phyloP scores from a whole-genome alignment of 1,140 invertebrate species.

The Pogonus chalceus region DNA sequence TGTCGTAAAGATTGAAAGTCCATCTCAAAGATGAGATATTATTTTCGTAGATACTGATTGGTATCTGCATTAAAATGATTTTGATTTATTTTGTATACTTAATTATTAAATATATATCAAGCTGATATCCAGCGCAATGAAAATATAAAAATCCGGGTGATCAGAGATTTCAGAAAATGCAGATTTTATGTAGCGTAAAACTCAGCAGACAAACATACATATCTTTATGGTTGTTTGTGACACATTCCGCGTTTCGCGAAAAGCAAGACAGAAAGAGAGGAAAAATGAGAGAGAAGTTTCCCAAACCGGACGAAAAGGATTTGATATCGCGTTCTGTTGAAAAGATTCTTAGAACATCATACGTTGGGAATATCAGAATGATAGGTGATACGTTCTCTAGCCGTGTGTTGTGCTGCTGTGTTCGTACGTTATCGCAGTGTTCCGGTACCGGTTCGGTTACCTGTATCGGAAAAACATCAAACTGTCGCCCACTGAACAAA shows the following conservation, averaged over 20 bases:
- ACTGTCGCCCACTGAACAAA: not conserved
- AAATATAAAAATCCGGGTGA: not conserved
- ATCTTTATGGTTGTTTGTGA: conserved; percentile 2
- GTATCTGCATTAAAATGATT: too few relatives aligned
- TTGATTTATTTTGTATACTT: too few relatives aligned
- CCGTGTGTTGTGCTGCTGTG: not conserved
- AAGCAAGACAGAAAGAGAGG: not conserved
- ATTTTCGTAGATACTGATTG: too few relatives aligned
- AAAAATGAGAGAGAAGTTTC: not conserved
- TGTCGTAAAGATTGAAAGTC: too few relatives aligned
- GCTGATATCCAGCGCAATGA: not conserved
- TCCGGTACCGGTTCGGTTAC: not conserved
- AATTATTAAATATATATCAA: too few relatives aligned
- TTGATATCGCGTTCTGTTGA: not conserved
- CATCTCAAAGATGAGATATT: too few relatives aligned
- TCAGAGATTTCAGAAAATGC: not conserved
- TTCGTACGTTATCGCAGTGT: not conserved
- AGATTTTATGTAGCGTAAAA: conserved; percentile 5
- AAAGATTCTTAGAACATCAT: not conserved
- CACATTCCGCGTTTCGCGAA: too few relatives aligned
- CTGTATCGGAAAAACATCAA: not conserved
- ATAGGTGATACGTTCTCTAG: not conserved
- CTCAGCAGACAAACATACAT: not conserved
- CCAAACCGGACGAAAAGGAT: not conserved
- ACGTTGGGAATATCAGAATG: not conserved